Conservation (phyloP, 2,888 invertebrate species). For the Sarcophaga rosellei region DNA sequence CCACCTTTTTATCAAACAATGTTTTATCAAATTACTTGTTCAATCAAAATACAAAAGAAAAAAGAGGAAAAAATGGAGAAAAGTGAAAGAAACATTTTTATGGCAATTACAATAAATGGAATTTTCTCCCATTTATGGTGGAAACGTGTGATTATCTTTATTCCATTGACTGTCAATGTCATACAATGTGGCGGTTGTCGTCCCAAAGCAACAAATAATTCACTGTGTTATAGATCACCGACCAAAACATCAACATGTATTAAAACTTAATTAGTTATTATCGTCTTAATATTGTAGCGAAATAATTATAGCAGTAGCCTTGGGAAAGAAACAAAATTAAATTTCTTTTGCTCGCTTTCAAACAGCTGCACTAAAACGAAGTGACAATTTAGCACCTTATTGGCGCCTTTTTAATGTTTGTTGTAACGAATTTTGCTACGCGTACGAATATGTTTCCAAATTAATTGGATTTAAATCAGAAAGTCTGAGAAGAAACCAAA, state of each 20-base stretch:
- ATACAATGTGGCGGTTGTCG: neutral
- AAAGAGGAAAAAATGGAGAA: slow-evolving; percentile 17
- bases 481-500: neutral
- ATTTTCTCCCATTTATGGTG: slow-evolving; percentile 26
- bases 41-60: slow-evolving; percentile 20
- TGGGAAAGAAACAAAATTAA: slow-evolving; percentile 13
- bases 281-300: slow-evolving; percentile 25
- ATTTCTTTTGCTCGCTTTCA: neutral
- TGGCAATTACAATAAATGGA: slow-evolving; percentile 20
- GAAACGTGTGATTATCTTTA: neutral
- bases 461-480: neutral
- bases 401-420: neutral
- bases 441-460: no score
- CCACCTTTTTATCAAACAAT: slow-evolving; percentile 62
- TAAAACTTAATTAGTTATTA: slow-evolving; percentile 46
- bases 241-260: slow-evolving; percentile 29
- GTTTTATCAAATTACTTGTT: slow-evolving; percentile 48
- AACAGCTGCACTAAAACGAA: neutral
- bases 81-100: slow-evolving; percentile 47
- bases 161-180: neutral
- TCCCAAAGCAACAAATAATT: neutral
- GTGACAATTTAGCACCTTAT: slow-evolving; percentile 4
- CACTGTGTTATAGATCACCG: no score
- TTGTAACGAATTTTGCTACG: neutral
- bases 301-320: slow-evolving; percentile 41